Base-by-base conservation (phyloP, 1,140 invertebrate genomes). In the Ephestia elutella region DNA sequence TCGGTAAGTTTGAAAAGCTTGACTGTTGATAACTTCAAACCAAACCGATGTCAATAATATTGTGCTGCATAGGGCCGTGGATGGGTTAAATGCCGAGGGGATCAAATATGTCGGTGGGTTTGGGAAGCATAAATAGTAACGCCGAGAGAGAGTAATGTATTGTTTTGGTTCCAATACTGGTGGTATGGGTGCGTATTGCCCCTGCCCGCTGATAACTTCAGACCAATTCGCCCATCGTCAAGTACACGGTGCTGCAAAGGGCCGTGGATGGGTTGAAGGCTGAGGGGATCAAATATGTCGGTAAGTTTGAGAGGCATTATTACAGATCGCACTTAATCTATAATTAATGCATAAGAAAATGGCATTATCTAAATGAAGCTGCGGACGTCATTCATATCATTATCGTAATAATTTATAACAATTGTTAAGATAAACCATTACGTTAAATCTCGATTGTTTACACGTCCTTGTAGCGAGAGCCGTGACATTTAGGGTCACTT, bases 111-210 rank as follows among this genome's bases (percentile, higher is more conserved):
- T 94, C 63, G 97, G 96, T 94, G 78, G 82, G 77, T 86, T 38
- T n/a, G n/a, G n/a, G n/a, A n/a, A n/a, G n/a, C n/a, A n/a, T n/a
- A n/a, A n/a, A n/a, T n/a, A n/a, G n/a, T n/a, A n/a, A n/a, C n/a
- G n/a, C n/a, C n/a, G n/a, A n/a, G n/a, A n/a, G n/a, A n/a, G n/a
- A n/a, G n/a, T n/a, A n/a, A n/a, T n/a, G n/a, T n/a, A n/a, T n/a
- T n/a, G n/a, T n/a, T n/a, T n/a, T n/a, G n/a, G n/a, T n/a, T n/a
- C n/a, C n/a, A n/a, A n/a, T n/a, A n/a, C 98, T 1, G 98, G 98
- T 1, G 98, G 98, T 20, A 99, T 99, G 98, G 98, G 98, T 10
- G 97, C 97, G 5, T 97, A 98, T 77, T 97, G 95, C 70, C 98
- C 98, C 0, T 98, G 96, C 80, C 93, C 95, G 0, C 88, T 97